Base-by-base conservation (phyloP, 2,888 invertebrate genomes). In the Phyllotreta cruciferae region DNA sequence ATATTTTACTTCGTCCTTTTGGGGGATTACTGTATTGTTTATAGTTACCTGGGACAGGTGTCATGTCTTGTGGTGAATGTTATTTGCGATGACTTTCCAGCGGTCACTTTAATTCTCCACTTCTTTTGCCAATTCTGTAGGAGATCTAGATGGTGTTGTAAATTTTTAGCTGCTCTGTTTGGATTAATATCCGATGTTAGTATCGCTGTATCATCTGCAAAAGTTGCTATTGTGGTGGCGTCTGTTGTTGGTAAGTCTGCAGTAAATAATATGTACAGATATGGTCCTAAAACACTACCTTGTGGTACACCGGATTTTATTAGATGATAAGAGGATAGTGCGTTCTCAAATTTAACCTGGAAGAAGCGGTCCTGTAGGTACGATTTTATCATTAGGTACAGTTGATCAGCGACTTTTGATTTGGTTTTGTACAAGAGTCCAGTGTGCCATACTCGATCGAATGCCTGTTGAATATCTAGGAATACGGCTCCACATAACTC, bases 251-350 rank as follows among this genome's bases (percentile, higher is more conserved):
- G 42, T 41, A 41, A 41, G 11, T 41, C 42, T 41, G 42, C 42
- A 4, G 42, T 41, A 5, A 41, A 41, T 44, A 44, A 7, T 44
- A 11, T n/a, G 41, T 41, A 41, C 6, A 13, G 47, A 11, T 47
- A 47, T 13, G 47, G 47, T 6, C 47, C 47, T 11, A 47, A 13
- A 14, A 47, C 14, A 34, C 14, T 47, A 4, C 47, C 47, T 47
- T 47, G 47, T 47, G 47, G 47, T 14, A 47, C 44, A 10, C 44
- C 11, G 9, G 44, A 44, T 44, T 7, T 10, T 44, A 44, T 44
- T 13, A 9, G 8, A 10, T 44, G 11, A 44, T 44, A 44, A 10
- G 44, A 44, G 44, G 44, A 44, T 3, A 44, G 13, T 10, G 11
- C 14, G 44, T 44, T 44, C n/a, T 44, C n/a, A 10, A 10, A 44